Evolutionary conservation across 2,888 invertebrate species (phyloP).

Genomic region (Drosophila flavopinicola): DNA sequence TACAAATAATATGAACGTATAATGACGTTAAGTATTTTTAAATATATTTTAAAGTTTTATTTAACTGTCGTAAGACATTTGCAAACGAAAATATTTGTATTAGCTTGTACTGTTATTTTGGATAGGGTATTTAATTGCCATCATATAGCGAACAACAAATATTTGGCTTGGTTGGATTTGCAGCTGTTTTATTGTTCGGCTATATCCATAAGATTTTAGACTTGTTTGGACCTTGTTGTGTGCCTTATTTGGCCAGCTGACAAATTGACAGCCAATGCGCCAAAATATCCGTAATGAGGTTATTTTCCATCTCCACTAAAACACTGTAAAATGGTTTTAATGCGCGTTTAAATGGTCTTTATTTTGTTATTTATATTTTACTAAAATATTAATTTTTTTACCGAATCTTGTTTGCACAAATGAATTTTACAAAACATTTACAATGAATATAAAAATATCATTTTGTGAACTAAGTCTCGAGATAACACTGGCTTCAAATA

Average conservation of each 20-base stretch:
- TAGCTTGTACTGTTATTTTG: too few relatives aligned
- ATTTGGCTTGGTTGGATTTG: slow-evolving; percentile 10
- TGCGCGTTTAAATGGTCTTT: not conserved
- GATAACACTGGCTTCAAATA: too few relatives aligned
- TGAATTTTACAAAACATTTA: too few relatives aligned
- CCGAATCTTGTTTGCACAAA: too few relatives aligned
- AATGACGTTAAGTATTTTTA: too few relatives aligned
- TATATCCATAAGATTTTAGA: slow-evolving; percentile 15
- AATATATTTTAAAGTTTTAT: too few relatives aligned
- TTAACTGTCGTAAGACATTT: too few relatives aligned
- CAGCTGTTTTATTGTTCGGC: slow-evolving; percentile 7
- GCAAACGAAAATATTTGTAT: too few relatives aligned
- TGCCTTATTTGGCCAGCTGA: slow-evolving; percentile 33
- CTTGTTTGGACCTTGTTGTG: slow-evolving; percentile 20
- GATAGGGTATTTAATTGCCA: not conserved
- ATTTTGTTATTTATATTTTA: slow-evolving; percentile 8
- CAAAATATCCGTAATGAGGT: slow-evolving; percentile 30
- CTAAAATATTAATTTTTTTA: too few relatives aligned
- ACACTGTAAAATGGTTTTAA: slow-evolving; percentile 1
- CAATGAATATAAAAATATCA: not conserved
- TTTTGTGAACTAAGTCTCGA: slow-evolving; percentile 1
- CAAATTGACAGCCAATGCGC: slow-evolving; percentile 24
- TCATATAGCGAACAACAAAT: not conserved
- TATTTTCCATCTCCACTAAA: slow-evolving; percentile 29
- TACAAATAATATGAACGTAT: too few relatives aligned